Evolutionary conservation across 2,113 vertebrate species (phyloP).

Genomic region (Tonatia bakeri): DNA sequence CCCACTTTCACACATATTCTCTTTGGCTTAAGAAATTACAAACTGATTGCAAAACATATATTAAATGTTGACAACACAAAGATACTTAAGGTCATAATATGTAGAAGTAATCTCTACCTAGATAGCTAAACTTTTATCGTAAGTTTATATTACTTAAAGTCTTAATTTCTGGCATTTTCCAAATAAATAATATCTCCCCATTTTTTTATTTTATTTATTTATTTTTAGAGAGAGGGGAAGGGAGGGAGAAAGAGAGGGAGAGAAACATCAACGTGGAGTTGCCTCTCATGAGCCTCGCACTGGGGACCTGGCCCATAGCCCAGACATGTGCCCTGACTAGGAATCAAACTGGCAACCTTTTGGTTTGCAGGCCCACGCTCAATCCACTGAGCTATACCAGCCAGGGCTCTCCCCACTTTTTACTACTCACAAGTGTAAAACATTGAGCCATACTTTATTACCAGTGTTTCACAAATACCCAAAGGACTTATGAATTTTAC

Average conservation of each 20-base stretch:
- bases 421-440: background rate
- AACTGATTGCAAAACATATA: background rate
- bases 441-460: background rate
- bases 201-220: background rate
- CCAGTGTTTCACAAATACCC: background rate
- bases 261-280: too few species aligned
- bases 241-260: too few species aligned
- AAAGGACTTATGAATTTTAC: background rate
- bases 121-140: background rate
- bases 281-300: too few species aligned
- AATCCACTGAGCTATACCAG: too few species aligned
- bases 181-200: background rate
- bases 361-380: too few species aligned
- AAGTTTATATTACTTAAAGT: background rate
- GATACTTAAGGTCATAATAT: background rate
- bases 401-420: background rate
- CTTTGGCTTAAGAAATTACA: background rate
- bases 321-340: too few species aligned
- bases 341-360: too few species aligned
- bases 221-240: too few species aligned
- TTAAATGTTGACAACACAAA: conserved; percentile 7
- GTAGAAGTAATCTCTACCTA: background rate
- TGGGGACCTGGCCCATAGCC: too few species aligned
- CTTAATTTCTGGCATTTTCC: background rate
- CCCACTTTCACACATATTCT: background rate